Base-by-base conservation (phyloP, 2,113 vertebrate species). In the Silurus meridionalis region DNA sequence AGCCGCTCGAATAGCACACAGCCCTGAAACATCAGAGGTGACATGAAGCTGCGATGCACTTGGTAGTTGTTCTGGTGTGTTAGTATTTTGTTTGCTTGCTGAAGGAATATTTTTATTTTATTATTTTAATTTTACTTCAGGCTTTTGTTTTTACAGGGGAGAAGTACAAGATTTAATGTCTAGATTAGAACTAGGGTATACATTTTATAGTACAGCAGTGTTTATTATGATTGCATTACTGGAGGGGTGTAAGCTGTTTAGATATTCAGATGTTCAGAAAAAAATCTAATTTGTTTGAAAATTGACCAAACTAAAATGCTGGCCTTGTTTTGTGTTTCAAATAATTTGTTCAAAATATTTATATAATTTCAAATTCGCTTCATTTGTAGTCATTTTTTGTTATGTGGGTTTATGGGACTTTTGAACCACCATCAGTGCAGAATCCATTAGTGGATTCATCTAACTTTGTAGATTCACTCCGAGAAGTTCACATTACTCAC, bases 101-200 rank as follows among this genome's bases (percentile, higher is more conserved):
- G 88, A 90, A 80, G 84, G 90, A 90, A 90, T 87, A 87, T 72
- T 72, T 85, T 75, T 82, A 88, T 80, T 91, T 90, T 89, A 7
- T 69, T 69, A 37, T 69, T 69, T 0, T 46, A 37, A 15, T 69
- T 69, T 46, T 5, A 15, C 28, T 67, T 25, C 13, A 8, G n/a
- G 28, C 23, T 4, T 66, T 10, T 67, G 25, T 67, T 67, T 25
- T 28, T 14, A 17, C 25, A 15, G 25, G 13, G 5, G 11, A 28
- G 6, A 17, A 46, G 23, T 25, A n/a, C 5, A 8, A 63, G n/a
- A 14, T 66, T 66, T 14, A 66, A 66, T 28, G 3, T 25, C 4
- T 10, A 64, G 63, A 21, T n/a, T 23, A 8, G 61, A 37, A 37
- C 8, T 66, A 13, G 64, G 3, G n/a, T 28, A 37, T 25, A 37